Conservation (phyloP, 2,113 vertebrate genomes). For the Melierax canorus region DNA sequence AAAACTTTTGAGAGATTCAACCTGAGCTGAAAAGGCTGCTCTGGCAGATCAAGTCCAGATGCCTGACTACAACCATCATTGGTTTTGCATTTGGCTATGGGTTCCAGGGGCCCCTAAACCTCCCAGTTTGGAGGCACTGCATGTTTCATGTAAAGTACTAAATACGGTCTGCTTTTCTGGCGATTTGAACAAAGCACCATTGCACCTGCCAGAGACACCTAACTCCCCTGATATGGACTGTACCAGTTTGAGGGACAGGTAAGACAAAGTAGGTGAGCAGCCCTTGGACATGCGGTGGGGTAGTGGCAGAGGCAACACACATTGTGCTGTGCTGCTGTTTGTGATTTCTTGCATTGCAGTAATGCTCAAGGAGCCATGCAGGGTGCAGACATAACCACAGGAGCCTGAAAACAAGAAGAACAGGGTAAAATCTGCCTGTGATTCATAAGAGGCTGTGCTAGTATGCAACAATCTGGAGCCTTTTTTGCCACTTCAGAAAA, state of each 20-base stretch:
- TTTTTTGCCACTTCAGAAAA: not conserved
- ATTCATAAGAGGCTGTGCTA: not conserved
- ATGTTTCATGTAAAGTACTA: not conserved
- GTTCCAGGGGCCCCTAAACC: not conserved
- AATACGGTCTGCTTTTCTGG: not conserved
- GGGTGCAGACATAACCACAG: accelerated
- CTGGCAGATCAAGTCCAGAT: not conserved
- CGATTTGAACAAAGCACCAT: not conserved
- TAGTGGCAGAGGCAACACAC: not conserved
- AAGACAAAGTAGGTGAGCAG: not conserved
- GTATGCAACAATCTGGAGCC: not conserved
- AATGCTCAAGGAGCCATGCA: not conserved
- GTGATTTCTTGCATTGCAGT: not conserved
- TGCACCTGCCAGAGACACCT: not conserved
- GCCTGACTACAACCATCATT: not conserved
- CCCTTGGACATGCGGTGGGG: accelerated
- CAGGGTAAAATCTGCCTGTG: not conserved
- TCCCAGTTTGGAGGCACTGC: not conserved
- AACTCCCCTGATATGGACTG: not conserved
- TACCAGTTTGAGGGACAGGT: not conserved
- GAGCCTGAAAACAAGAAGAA: not conserved
- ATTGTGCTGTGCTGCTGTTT: not conserved
- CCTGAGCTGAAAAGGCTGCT: not conserved
- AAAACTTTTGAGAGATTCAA: not conserved
- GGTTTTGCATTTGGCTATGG: not conserved